Base-by-base conservation (phyloP, 2,797 vertebrate genomes). In the Poecilia velifera region DNA sequence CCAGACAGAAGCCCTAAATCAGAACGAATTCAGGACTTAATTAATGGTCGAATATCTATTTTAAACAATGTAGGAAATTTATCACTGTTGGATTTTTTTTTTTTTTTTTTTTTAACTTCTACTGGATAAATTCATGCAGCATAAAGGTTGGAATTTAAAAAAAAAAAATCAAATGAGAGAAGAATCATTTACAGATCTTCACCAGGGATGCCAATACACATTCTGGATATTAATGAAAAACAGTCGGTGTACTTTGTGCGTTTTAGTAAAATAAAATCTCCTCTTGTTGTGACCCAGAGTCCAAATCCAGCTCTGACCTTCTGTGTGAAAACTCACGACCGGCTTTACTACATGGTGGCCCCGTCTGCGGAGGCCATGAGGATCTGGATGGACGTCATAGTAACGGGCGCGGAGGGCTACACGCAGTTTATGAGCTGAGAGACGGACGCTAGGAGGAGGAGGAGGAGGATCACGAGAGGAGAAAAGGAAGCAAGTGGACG, bases 361-460 rank as follows among this genome's bases (percentile, higher is more conserved):
- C 98, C 98, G 0, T 98, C 98, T 0, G 96, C 98, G 0, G 98
- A 99, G 92, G 97, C 98, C 93, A 98, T 99, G 98, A 95, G 98
- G 84, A 99, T 99, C 92, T 99, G 98, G 98, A 99, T 99, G 98
- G 98, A 99, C 0, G 98, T 98, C 88, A 98, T 99, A 25, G 98
- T 99, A 88, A 99, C 98, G 0, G 98, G 98, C 0, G 98, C 98
- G 0, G 98, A 99, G 94, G 98, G 98, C 25, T 98, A 99, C 91
- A 99, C 98, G 0, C 98, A 99, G 94, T 99, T 99, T 93, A 96
- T 98, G 97, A 99, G 96, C 96, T 99, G 93, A 96, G 92, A 89
- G 88, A 86, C 86, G 85, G 73, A 47, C 6, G 76, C 79, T 14
- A 46, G 45, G 45, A 43, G 8, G 43, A 13, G 45, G 20, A 51